A percentile compares a stretch with the other conserved stretches of the same genome.
Evolutionary conservation across 1,140 invertebrate genomes (phyloP).

Genomic region (Pteromalus puparum): DNA sequence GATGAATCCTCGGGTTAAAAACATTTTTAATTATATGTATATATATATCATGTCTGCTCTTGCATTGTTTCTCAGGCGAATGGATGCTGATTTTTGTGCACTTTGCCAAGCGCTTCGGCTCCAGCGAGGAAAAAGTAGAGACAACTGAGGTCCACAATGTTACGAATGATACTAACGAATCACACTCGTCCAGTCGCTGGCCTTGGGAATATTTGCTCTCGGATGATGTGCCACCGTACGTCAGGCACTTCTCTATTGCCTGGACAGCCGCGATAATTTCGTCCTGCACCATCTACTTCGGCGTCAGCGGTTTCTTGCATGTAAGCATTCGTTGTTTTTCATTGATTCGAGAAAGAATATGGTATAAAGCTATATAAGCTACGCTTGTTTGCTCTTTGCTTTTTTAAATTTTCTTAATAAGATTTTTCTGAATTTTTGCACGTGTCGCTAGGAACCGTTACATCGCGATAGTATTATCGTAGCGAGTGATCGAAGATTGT

Average conservation of each 20-base stretch:
- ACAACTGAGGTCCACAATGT: constrained; percentile 55
- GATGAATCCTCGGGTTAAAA: no score
- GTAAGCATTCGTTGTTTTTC: constrained; percentile 72
- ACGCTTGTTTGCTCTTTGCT: no score
- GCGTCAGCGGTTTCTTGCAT: constrained; percentile 80
- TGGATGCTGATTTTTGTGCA: constrained; percentile 80
- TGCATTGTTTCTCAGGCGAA: constrained; percentile 74
- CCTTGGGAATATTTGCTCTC: constrained; percentile 32
- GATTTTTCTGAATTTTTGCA: no score
- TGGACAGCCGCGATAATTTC: constrained; percentile 74
- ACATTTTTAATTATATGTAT: not conserved
- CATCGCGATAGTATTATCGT: no score
- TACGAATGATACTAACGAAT: constrained; percentile 54
- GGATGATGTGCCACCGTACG: constrained; percentile 65
- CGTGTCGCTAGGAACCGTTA: no score
- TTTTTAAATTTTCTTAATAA: no score
- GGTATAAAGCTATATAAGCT: no score
- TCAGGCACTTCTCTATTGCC: constrained; percentile 72
- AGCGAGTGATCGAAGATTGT: no score
- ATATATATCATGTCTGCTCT: not conserved
- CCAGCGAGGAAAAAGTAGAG: constrained; percentile 63
- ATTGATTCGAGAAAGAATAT: not conserved
- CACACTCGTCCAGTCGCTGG: constrained; percentile 30
- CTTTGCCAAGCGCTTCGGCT: constrained; percentile 76
- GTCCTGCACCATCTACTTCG: constrained; percentile 78